Evolutionary conservation across 2,888 invertebrate genomes (phyloP), one percentile per base, ranked within the genome.

Genomic region (Parnassius glacialis): DNA sequence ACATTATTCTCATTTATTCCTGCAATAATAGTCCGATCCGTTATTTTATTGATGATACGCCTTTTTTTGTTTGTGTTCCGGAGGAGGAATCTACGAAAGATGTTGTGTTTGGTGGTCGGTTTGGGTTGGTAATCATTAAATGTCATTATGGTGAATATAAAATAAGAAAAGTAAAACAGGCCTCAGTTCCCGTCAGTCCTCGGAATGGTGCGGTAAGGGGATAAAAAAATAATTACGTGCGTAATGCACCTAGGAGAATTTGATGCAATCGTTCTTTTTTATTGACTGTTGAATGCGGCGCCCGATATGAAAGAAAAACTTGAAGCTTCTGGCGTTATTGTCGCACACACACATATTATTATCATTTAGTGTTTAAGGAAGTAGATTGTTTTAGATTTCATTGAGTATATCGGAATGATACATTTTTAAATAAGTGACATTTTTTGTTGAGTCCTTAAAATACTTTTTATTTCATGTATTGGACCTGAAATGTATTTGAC

Each of bases 181-280:
- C 58, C 45, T 34, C 58, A 51, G 57, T 62, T 53, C 57, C 51
- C 61, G 45, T n/a, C 54, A 34, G 16, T 54, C 54, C 55, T 59
- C 47, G 55, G 55, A 12, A 44, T 45, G 59, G 55, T 63, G 62
- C 55, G 45, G 62, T 51, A 59, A 55, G 25, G 59, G 55, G 45
- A 48, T 59, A 52, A 59, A 63, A 63, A 63, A 59, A 63, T 63
- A 59, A 63, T 59, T 63, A 63, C 55, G 54, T 56, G 47, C 62
- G 62, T 63, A 63, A 63, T 59, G 62, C 62, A 55, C 59, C 62
- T 59, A 63, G 62, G 48, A 55, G 62, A 63, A 59, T 63, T 59
- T 59, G 45, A 59, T 52, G 59, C 42, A 25, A 44, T 62, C 43
- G 52, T 56, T 55, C 55, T 52, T 63, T 62, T 62, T 63, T 51